These are phyloP conservation scores for Globodera ellingtonae DNA, from an alignment of 1,140 invertebrate genomes.

Conservation along the genomic window DNA sequence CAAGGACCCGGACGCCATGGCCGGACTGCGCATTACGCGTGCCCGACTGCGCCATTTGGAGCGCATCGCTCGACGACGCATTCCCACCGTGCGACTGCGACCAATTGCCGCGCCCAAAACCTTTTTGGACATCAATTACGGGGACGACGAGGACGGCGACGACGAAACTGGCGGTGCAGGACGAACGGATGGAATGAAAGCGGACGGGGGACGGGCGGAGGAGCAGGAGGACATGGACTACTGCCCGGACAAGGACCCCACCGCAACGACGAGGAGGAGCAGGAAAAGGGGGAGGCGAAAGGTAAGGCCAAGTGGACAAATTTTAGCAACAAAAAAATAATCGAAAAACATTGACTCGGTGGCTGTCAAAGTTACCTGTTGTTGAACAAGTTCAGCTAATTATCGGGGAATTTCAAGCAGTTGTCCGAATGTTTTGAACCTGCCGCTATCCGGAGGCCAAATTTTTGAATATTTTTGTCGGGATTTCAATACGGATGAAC, in stretches of 20 bases:
- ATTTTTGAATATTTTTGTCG: no score
- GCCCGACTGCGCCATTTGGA: slow-evolving; percentile 42
- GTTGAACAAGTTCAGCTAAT: no score
- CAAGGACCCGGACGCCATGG: slow-evolving; percentile 47
- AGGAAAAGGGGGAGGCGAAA: slow-evolving; percentile 10
- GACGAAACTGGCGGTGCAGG: slow-evolving; percentile 18
- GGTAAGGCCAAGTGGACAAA: background rate
- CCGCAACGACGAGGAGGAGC: background rate
- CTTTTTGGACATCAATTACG: slow-evolving; percentile 48
- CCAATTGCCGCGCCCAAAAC: slow-evolving; percentile 31
- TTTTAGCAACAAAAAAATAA: slow-evolving; percentile 16
- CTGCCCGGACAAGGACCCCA: background rate
- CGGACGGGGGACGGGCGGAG: slow-evolving; percentile 31
- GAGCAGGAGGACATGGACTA: slow-evolving; percentile 37
- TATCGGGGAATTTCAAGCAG: no score
- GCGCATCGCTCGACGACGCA: slow-evolving; percentile 27
- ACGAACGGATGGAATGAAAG: no score
- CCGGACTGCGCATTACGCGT: slow-evolving; percentile 46
- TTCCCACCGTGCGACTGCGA: background rate
- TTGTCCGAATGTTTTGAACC: no score
- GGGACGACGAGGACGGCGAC: slow-evolving; percentile 40
- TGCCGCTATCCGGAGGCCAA: no score
- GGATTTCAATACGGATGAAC: no score
- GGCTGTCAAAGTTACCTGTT: no score
- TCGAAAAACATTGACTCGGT: background rate